phyloP scores from a whole-genome alignment of 2,888 invertebrate species.

The Neria commutata region DNA sequence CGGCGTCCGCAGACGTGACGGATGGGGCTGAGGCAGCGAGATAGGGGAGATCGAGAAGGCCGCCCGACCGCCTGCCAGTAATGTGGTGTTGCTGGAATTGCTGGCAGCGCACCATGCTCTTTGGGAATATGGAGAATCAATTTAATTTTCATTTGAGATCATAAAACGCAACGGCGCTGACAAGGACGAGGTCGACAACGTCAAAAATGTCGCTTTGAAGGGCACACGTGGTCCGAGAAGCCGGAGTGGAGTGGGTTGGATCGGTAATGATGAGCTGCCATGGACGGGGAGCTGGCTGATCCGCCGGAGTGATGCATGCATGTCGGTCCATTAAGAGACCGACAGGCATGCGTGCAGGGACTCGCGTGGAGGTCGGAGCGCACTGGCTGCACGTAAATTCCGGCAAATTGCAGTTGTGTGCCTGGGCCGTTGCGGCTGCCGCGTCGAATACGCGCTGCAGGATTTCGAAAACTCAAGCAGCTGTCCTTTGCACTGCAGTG shows the following conservation, averaged over 20 bases:
- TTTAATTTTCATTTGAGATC: slow-evolving; percentile 18
- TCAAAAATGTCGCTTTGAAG: not conserved
- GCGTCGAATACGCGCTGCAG: not conserved
- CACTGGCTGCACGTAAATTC: not conserved
- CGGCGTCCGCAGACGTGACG: too few relatives aligned
- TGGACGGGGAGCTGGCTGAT: not conserved
- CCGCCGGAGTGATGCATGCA: not conserved
- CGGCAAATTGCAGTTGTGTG: slow-evolving; percentile 20
- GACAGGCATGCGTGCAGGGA: slow-evolving; percentile 32
- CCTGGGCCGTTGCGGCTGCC: slow-evolving; percentile 4
- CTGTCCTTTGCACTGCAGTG: not conserved
- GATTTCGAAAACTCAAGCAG: not conserved
- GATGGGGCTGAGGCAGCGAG: not conserved
- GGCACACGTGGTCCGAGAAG: too few relatives aligned
- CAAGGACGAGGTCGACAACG: not conserved
- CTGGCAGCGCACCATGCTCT: not conserved
- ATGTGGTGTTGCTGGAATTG: too few relatives aligned
- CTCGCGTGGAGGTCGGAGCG: not conserved
- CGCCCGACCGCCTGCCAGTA: too few relatives aligned
- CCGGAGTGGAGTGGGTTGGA: too few relatives aligned
- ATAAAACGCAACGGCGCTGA: not conserved
- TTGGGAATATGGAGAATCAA: slow-evolving; percentile 11
- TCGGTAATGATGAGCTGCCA: not conserved
- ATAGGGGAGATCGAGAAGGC: not conserved
- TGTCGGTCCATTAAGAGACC: slow-evolving; percentile 33